Evolutionary conservation across 2,888 invertebrate genomes (phyloP), one percentile per base, ranked within the genome.

Genomic region (Drosophila quinaria): DNA sequence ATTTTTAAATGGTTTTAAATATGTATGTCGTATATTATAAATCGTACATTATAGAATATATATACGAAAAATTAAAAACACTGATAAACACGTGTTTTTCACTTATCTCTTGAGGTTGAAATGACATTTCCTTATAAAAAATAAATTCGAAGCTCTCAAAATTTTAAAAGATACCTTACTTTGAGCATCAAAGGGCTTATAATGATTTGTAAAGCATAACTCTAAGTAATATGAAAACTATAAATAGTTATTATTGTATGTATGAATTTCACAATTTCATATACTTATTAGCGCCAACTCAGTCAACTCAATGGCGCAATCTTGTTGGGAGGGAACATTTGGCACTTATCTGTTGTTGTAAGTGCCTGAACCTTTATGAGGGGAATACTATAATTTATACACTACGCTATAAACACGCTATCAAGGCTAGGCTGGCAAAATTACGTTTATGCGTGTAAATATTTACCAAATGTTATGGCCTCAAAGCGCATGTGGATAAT

Each of bases 321-420:
- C 64, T 44, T 67, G 66, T 51, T 1, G 37, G 0, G 22, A 4
- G 31, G 4, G 1, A 25, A 46, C 22, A 49, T 33, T 60, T 22
- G 55, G 41, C 19, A 74, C 52, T 72, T 72, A 73, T 76, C 73
- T 49, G 39, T 64, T 49, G 39, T 64, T 50, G 35, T n/a, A 49
- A 59, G 35, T 39, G 31, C 44, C 41, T 33, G n/a, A 42, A 17
- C 8, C n/a, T 71, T 56, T 65, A 69, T 75, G 29, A 8, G 55
- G 46, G 54, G 39, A 62, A 65, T 59, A 71, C 47, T 60, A 75
- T 44, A 71, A 71, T 51, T 80, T 64, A 80, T 54, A 54, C 25
- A 33, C 44, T 31, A 33, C 44, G 50, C 33, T 39, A 66, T 71
- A 78, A 77, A 76, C 3, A 3, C 46, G 42, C 31, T 22, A 61